Percentiles rank a stretch among this genome's conserved stretches.
Evolutionary conservation across 1,140 invertebrate genomes (phyloP).

Genomic region (Papilio dardanus): DNA sequence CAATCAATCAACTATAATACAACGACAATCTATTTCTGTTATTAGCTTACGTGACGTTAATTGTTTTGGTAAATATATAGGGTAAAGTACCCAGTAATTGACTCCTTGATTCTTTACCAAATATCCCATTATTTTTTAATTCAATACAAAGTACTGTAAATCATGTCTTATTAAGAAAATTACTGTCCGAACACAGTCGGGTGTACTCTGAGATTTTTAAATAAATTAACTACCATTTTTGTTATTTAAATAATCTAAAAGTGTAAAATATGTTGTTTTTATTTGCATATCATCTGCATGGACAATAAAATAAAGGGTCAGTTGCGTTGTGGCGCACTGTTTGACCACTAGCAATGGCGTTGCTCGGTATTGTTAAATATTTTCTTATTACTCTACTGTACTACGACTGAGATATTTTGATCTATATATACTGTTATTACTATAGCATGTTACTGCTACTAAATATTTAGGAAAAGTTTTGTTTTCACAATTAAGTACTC

Average conservation of each 20-base stretch:
- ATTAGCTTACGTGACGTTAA: neutral
- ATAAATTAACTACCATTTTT: neutral
- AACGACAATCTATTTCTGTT: neutral
- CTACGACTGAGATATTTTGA: constrained; percentile 2
- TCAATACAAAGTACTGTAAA: neutral
- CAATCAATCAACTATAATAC: neutral
- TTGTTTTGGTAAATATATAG: neutral
- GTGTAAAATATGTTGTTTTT: constrained; percentile 2
- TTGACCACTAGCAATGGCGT: constrained; percentile 7
- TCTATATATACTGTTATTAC: neutral
- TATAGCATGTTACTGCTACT: too few species aligned
- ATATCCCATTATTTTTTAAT: neutral
- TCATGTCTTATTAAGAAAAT: neutral
- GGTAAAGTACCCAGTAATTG: neutral
- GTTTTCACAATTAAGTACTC: too few species aligned
- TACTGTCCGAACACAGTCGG: too few species aligned
- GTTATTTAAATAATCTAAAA: neutral
- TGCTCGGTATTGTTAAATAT: constrained; percentile 31
- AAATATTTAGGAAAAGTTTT: too few species aligned
- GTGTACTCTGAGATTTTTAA: neutral
- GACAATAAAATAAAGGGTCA: constrained; percentile 30
- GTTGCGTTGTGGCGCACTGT: constrained; percentile 34
- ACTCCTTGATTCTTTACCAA: neutral
- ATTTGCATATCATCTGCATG: constrained; percentile 5
- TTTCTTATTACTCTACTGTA: constrained; percentile 34